These are phyloP conservation scores for Andrena chrysosceles DNA, from an alignment of 2,888 invertebrate genomes.

Conservation along the genomic window DNA sequence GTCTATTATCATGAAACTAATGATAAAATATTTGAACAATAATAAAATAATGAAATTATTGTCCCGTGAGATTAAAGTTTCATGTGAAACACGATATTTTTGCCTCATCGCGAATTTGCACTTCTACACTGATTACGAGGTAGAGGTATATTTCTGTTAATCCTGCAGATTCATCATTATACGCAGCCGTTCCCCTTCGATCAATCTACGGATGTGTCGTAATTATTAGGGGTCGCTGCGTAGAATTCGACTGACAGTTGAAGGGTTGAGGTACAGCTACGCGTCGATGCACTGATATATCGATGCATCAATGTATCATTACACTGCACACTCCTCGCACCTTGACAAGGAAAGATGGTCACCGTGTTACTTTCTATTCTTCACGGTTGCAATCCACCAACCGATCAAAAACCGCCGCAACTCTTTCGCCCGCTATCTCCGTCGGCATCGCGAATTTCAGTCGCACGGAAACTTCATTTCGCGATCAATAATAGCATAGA, in stretches of 20 bases:
- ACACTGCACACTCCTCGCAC: background rate
- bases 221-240: background rate
- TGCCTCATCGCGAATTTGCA: no score
- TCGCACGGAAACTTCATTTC: background rate
- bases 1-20: no score
- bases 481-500: background rate
- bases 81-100: no score
- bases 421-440: background rate
- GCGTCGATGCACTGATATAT: background rate
- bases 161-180: background rate
- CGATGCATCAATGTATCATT: background rate
- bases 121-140: background rate
- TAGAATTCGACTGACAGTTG: background rate
- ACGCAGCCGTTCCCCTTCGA: background rate
- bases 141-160: background rate
- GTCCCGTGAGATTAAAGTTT: no score
- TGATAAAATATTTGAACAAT: no score
- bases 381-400: background rate
- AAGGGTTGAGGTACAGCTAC: background rate
- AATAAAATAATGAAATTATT: no score
- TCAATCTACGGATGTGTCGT: background rate
- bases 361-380: background rate
- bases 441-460: background rate
- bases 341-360: background rate
- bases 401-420: background rate